Evolutionary conservation across 1,140 invertebrate genomes (phyloP).

Genomic region (Magallana gigas): DNA sequence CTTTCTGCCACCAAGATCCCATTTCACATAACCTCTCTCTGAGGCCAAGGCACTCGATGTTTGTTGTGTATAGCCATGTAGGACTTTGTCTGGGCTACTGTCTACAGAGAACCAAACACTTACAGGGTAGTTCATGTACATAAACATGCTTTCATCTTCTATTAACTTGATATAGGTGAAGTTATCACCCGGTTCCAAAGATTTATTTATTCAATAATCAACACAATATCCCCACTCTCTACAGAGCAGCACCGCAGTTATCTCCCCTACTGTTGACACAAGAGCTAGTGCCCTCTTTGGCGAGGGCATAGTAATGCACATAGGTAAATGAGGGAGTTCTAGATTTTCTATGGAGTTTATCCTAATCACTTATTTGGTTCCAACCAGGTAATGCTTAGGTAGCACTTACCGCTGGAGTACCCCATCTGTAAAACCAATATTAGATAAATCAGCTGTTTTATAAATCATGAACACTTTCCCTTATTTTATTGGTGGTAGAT

Average conservation of each 20-base stretch:
- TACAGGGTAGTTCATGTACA: background rate
- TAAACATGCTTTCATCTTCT: constrained; percentile 27
- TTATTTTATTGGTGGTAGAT: background rate
- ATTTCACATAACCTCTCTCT: constrained; percentile 21
- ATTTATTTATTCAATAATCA: constrained; percentile 27
- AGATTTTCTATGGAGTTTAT: background rate
- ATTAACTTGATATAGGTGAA: constrained; percentile 10
- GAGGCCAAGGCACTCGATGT: background rate
- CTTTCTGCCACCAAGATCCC: background rate
- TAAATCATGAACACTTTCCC: constrained; percentile 35
- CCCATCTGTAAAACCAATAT: constrained; percentile 26
- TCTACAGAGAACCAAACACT: background rate
- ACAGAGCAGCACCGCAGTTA: background rate
- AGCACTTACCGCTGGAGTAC: constrained; percentile 13
- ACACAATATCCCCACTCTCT: background rate
- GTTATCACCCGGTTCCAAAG: background rate
- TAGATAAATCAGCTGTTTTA: constrained; percentile 29
- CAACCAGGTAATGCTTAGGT: background rate
- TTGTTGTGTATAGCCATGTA: background rate
- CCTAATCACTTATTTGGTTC: constrained; percentile 25
- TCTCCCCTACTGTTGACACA: constrained; percentile 23
- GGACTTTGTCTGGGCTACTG: background rate
- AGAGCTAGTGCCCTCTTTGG: background rate
- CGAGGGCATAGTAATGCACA: constrained; percentile 34
- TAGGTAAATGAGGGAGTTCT: constrained; percentile 3